Percentiles rank a stretch among this genome's conserved stretches.
phyloP scores from a whole-genome alignment of 2,113 vertebrate species.

The Shinisaurus crocodilurus region DNA sequence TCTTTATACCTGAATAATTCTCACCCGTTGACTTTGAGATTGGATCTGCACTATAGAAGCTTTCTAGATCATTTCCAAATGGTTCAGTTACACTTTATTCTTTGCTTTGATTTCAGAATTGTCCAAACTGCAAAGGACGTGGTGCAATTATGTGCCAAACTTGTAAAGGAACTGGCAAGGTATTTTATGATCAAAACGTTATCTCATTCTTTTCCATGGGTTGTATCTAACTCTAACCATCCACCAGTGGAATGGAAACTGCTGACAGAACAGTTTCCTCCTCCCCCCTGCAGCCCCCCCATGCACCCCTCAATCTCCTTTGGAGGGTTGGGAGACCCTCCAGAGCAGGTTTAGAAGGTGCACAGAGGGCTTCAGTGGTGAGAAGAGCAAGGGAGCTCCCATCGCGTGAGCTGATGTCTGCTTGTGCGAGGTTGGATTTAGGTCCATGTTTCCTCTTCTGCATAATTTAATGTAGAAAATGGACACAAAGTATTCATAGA shows the following conservation, averaged over 20 bases:
- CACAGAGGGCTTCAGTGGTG: too few relatives aligned
- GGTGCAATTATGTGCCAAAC: accelerated
- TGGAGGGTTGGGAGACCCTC: too few relatives aligned
- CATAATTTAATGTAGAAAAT: not conserved
- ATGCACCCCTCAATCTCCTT: too few relatives aligned
- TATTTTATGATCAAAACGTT: accelerated
- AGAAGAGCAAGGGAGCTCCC: too few relatives aligned
- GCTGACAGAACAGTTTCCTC: too few relatives aligned
- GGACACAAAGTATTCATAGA: accelerated
- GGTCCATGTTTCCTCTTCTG: accelerated
- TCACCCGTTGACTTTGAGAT: not conserved
- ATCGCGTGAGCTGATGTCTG: too few relatives aligned
- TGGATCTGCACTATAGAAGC: not conserved
- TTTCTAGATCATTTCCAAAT: not conserved
- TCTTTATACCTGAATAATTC: not conserved
- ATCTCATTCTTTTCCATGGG: not conserved
- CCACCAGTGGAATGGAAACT: too few relatives aligned
- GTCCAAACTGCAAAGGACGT: not conserved
- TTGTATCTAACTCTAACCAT: too few relatives aligned
- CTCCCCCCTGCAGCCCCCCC: too few relatives aligned
- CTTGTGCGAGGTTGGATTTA: too few relatives aligned
- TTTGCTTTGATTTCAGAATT: conserved; percentile 11
- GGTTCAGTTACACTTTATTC: not conserved
- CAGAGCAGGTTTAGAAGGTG: too few relatives aligned
- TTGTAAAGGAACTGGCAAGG: not conserved